Evolutionary conservation across 1,140 invertebrate species (phyloP), one percentile per base, ranked within the genome.

Genomic region (Probaryconus sp.): DNA sequence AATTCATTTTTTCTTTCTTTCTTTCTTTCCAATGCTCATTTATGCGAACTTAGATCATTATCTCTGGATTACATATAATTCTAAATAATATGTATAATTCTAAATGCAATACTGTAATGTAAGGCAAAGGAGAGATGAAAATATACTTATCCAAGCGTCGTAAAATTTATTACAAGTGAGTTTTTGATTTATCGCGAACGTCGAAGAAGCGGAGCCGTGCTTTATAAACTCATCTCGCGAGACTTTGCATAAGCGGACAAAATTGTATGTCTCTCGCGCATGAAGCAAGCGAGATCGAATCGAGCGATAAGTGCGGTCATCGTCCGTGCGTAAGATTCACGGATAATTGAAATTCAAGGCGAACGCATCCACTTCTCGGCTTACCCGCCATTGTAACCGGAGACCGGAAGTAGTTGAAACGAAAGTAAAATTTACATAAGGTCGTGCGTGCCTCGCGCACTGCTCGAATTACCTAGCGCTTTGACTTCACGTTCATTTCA

Each of bases 271-370:
- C 7, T 13, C 26, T 11, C 5, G 42, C 31, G 13, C 33, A 24
- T 9, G 26, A 20, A 43, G 21, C 7, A 20, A 43, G 56, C 30
- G 38, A 43, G 69, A 72, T 72, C 9, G 30, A 31, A 35, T 33
- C 18, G 24, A 9, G 14, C 60, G 61, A 72, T 72, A 64, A 65
- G 47, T 35, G 38, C 70, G 55, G 61, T 74, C 64, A 68, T 74
- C 67, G 71, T 58, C 63, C 64, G 48, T 68, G 33, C 51, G 35
- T 40, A 53, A 51, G 51, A 75, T 75, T 75, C 58, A 51, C 63
- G 71, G 55, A 67, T 68, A 63, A 74, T 64, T 68, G 61, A 63
- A 74, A 74, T 74, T 74, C 71, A 68, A 74, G 51, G 64, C 63
- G 42, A 64, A 42, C 56, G 60, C 51, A 16, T 51, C 33, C 35